Percentiles rank a stretch among this genome's conserved stretches.
Conservation (phyloP, 2,888 invertebrate species). For the Dynastes maya region DNA sequence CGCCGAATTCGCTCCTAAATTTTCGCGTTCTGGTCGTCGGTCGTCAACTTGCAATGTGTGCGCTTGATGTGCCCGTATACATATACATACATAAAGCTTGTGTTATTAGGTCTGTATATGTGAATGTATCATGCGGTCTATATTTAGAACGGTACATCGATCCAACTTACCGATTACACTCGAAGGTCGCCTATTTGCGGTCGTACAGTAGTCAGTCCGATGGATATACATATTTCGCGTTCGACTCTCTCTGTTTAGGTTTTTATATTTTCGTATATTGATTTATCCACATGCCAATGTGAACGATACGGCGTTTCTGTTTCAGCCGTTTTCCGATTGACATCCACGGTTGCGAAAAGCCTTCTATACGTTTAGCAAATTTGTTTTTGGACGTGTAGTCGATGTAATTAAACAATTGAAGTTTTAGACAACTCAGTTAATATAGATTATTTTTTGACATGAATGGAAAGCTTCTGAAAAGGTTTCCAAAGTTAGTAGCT, state of each 20-base stretch:
- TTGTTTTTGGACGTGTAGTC: no score
- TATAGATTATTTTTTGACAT: no score
- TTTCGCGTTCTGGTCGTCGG: conserved; percentile 16
- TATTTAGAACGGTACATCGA: conserved; percentile 51
- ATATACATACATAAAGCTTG: background rate
- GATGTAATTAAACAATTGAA: no score
- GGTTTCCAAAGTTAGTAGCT: no score
- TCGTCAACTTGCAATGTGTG: conserved; percentile 5
- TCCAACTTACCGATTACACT: conserved; percentile 50
- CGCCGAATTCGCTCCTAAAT: conserved; percentile 19
- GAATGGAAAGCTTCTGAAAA: no score
- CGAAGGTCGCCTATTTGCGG: conserved; percentile 50
- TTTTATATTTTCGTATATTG: conserved; percentile 33
- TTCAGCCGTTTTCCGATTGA: background rate
- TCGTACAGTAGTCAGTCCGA: conserved; percentile 27
- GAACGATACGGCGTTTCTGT: background rate
- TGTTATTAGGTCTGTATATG: conserved; percentile 26
- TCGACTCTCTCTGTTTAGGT: conserved; percentile 26
- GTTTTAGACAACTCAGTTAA: no score
- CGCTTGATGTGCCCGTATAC: conserved; percentile 13
- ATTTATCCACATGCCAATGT: conserved; percentile 6
- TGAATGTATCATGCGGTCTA: conserved; percentile 46
- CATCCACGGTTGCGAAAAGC: conserved; percentile 20
- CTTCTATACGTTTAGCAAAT: background rate
- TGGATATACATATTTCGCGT: conserved; percentile 25